phyloP scores from a whole-genome alignment of 2,113 vertebrate genomes.

The Pipa parva region DNA sequence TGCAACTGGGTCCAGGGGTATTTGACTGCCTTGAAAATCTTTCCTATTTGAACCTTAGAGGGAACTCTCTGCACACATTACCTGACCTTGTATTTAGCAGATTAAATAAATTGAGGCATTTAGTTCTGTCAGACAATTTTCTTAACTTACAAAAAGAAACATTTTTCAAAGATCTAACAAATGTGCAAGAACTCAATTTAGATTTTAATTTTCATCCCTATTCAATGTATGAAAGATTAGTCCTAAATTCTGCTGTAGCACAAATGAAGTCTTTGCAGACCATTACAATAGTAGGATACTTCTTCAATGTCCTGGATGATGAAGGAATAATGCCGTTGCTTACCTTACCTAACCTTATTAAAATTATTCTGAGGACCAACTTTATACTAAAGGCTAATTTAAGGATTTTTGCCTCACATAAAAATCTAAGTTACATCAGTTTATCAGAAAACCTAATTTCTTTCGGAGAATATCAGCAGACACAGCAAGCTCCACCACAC shows the following conservation, averaged over 20 bases:
- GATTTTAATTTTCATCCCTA: conserved; percentile 66
- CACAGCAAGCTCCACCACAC: background rate
- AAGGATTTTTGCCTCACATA: conserved; percentile 48
- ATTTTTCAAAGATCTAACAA: conserved; percentile 59
- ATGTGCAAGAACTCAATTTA: conserved; percentile 60
- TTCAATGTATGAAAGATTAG: conserved; percentile 49
- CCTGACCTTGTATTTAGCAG: conserved; percentile 57
- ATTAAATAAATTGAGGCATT: conserved; percentile 46
- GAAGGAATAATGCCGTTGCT: conserved; percentile 51
- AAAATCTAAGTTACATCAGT: conserved; percentile 48
- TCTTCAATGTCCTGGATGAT: conserved; percentile 56
- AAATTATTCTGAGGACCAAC: conserved; percentile 65
- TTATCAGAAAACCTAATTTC: conserved; percentile 67
- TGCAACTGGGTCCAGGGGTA: conserved; percentile 51
- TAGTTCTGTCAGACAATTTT: conserved; percentile 71
- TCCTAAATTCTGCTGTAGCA: conserved; percentile 55
- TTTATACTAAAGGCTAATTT: conserved; percentile 57
- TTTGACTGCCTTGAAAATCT: conserved; percentile 56
- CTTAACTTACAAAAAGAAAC: conserved; percentile 61
- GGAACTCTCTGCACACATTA: conserved; percentile 64
- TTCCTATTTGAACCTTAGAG: conserved; percentile 55
- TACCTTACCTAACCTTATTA: conserved; percentile 51
- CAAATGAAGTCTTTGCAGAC: conserved; percentile 52
- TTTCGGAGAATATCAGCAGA: conserved; percentile 44
- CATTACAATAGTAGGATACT: conserved; percentile 64